These are phyloP conservation scores for Cynocephalus volans DNA, from an alignment of 2,113 vertebrate genomes.

Conservation along the genomic window DNA sequence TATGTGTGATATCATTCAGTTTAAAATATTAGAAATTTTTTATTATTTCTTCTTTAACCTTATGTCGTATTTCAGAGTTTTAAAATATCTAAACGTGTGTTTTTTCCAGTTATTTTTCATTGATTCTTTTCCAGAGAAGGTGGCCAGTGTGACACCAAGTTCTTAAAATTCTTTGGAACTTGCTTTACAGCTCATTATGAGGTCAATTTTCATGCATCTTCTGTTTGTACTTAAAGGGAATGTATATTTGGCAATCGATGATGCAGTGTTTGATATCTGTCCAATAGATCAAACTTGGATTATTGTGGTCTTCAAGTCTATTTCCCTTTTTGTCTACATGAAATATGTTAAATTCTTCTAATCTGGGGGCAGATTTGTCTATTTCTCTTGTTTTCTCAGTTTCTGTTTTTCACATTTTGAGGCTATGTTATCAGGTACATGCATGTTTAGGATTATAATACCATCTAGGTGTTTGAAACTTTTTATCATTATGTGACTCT, in stretches of 20 bases:
- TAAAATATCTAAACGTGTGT: accelerated
- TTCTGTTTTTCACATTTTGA: not conserved
- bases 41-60: not conserved
- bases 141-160: not conserved
- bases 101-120: not conserved
- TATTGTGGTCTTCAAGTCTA: too few relatives aligned
- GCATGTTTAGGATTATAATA: not conserved
- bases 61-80: not conserved
- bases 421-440: accelerated
- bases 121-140: not conserved
- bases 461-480: not conserved
- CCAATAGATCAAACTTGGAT: not conserved
- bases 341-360: not conserved
- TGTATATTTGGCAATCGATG: not conserved
- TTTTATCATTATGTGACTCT: not conserved
- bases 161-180: not conserved
- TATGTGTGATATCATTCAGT: not conserved
- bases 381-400: not conserved
- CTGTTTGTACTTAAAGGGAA: not conserved
- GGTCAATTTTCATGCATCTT: accelerated
- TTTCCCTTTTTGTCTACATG: not conserved
- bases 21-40: not conserved
- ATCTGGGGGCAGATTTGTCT: not conserved
- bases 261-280: not conserved
- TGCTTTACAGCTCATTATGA: not conserved